Conservation (phyloP, 1,140 invertebrate species). For the Drosophila auraria region DNA sequence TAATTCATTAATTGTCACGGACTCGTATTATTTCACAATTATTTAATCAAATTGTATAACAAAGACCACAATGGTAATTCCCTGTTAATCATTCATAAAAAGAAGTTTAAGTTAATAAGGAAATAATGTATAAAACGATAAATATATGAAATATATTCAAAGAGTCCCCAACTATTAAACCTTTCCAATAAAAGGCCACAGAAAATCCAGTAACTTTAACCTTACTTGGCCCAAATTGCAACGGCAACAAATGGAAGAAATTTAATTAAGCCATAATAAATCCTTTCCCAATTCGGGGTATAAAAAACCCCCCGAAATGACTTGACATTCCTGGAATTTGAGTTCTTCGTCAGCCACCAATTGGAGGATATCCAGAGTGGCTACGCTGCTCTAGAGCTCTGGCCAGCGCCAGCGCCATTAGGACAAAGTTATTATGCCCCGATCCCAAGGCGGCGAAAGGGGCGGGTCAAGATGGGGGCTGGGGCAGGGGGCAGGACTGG, state of each 20-base stretch:
- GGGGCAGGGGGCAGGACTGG: not conserved
- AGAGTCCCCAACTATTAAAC: not conserved
- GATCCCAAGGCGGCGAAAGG: conserved; percentile 26
- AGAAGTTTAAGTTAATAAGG: not conserved
- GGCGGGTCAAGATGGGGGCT: conserved; percentile 8
- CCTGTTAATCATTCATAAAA: not conserved
- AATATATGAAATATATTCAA: too few relatives aligned
- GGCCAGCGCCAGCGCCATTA: conserved; percentile 51
- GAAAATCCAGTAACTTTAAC: conserved; percentile 13
- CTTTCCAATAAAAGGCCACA: not conserved
- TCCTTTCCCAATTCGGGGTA: conserved; percentile 44
- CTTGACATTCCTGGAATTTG: conserved; percentile 51
- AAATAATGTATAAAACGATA: too few relatives aligned
- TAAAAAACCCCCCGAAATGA: conserved; percentile 32
- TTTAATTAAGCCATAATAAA: conserved; percentile 53
- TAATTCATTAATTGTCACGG: not conserved
- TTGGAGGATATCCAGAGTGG: conserved; percentile 52
- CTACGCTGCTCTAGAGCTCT: conserved; percentile 22
- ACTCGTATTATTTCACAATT: too few relatives aligned
- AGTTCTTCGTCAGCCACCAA: conserved; percentile 44
- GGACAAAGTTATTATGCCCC: conserved; percentile 75
- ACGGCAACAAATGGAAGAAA: conserved; percentile 38
- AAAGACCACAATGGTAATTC: too few relatives aligned
- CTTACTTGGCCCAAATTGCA: conserved; percentile 29
- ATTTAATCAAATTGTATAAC: too few relatives aligned